These are phyloP conservation scores for Enchytraeus crypticus DNA, from an alignment of 2,888 invertebrate species.

Conservation along the genomic window DNA sequence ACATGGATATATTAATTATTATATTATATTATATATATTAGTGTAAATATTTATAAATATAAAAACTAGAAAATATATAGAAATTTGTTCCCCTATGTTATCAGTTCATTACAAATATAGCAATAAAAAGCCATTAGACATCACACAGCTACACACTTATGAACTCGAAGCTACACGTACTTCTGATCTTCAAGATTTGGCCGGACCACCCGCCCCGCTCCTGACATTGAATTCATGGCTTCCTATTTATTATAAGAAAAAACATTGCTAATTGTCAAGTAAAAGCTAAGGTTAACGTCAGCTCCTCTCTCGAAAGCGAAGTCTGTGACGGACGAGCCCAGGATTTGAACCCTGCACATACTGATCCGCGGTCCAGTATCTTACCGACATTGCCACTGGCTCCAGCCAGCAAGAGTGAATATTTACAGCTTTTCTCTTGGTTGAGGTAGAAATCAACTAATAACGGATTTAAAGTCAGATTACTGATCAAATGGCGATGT, in stretches of 20 bases:
- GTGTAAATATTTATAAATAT: not conserved
- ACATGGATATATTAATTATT: not conserved
- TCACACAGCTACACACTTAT: no score
- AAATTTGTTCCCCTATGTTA: not conserved
- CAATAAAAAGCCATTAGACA: not conserved
- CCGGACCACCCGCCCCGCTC: constrained; percentile 59
- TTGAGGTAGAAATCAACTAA: no score
- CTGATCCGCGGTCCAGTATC: no score
- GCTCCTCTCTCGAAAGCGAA: no score
- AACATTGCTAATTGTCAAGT: not conserved
- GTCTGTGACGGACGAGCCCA: no score
- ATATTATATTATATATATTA: not conserved
- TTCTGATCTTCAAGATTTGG: constrained; percentile 49
- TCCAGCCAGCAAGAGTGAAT: no score
- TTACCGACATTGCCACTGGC: no score
- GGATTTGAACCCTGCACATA: no score
- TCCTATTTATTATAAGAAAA: constrained; percentile 39
- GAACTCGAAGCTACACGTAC: not conserved
- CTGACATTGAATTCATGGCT: constrained; percentile 65
- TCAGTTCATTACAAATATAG: not conserved
- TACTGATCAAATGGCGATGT: not conserved
- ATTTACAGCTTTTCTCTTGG: no score
- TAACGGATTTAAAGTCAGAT: not conserved
- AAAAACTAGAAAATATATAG: not conserved
- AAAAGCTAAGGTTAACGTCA: no score